Evolutionary conservation across 2,888 invertebrate species (phyloP), one percentile per base, ranked within the genome.

Genomic region (Synergus japonicus): DNA sequence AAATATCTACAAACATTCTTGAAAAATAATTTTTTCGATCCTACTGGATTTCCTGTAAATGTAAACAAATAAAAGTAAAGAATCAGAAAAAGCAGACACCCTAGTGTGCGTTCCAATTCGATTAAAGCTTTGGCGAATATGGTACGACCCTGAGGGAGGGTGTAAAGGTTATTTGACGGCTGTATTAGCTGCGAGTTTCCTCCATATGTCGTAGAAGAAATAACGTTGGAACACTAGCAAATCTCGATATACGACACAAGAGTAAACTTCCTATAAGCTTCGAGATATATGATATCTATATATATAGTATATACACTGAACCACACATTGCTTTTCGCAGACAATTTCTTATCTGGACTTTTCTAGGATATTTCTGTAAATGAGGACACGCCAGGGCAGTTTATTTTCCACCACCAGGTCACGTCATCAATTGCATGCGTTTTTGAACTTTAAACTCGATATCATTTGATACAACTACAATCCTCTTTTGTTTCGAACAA

Each of bases 341-440:
- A 69, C 66, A 78, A 79, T 81, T 83, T 79, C 76, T 79, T 79
- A 83, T 79, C 79, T 76, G 78, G 78, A 49, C 78, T 49, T 69
- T 64, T 63, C 63, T 76, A 13, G 37, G 64, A 41, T 76, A 58
- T 82, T 78, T 80, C 76, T 44, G 76, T 44, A 81, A 83, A 83
- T 83, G 77, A 81, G 79, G 77, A 76, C 18, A 77, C 63, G 49
- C 29, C n/a, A 54, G 49, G n/a, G n/a, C 15, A 69, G 37, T 49
- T 73, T 73, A 54, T 73, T 73, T 49, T 41, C 12, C 15, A 69
- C n/a, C 15, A 69, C 15, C 29, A 49, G 37, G 49, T 49, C 29
- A 15, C 29, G 46, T 69, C 49, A 69, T n/a, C 69, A 46, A 69
- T 37, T 69, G 8, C 9, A 13, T 22, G 22, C 4, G 4, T 49